Evolutionary conservation across 2,888 invertebrate genomes (phyloP).

Genomic region (Meloe dianella): DNA sequence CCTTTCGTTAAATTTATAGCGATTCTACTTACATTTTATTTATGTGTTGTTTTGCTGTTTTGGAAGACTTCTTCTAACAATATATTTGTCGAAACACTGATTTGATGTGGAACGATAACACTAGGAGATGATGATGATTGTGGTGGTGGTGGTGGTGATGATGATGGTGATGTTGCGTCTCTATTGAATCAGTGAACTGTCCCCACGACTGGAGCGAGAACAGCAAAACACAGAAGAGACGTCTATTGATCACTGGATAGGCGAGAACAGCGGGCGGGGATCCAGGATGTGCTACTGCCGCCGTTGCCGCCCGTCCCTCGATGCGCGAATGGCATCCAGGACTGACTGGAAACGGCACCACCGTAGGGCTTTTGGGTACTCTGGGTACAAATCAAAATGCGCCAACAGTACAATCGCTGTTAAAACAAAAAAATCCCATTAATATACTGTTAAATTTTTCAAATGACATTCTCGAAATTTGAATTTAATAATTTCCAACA

Average conservation of each 20-base stretch:
- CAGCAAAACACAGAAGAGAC: slow-evolving; percentile 46
- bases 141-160: slow-evolving; percentile 19
- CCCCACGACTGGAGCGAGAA: slow-evolving; percentile 34
- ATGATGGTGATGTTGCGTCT: slow-evolving; percentile 19
- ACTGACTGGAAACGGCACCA: slow-evolving; percentile 29
- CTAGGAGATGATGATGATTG: background rate
- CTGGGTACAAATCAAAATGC: background rate
- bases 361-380: slow-evolving; percentile 9
- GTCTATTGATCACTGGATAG: slow-evolving; percentile 50
- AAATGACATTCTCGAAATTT: background rate
- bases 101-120: background rate
- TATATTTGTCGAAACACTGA: background rate
- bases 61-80: background rate
- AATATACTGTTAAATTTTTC: background rate
- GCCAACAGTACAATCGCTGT: background rate
- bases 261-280: slow-evolving; percentile 51
- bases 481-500: background rate
- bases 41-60: background rate
- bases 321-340: slow-evolving; percentile 38
- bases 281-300: slow-evolving; percentile 44
- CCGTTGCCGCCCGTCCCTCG: slow-evolving; percentile 44
- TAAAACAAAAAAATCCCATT: background rate
- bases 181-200: background rate
- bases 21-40: background rate
- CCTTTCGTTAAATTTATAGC: too few relatives aligned